Evolutionary conservation across 1,140 invertebrate species (phyloP).

Genomic region (Pseudomyrmex concolor): DNA sequence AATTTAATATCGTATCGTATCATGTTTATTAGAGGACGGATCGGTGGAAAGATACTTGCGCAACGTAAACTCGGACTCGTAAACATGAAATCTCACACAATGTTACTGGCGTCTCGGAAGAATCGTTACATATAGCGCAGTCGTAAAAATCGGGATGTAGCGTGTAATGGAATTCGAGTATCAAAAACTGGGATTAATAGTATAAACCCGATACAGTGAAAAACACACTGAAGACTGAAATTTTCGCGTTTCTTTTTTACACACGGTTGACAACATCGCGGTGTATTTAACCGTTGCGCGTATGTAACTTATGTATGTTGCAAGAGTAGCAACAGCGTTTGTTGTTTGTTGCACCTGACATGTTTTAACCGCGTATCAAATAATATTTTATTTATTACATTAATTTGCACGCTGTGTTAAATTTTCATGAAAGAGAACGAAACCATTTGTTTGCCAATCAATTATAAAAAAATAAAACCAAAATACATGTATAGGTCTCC

Average conservation of each 20-base stretch:
- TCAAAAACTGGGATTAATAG: neutral
- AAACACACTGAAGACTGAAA: constrained; percentile 12
- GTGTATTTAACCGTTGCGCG: neutral
- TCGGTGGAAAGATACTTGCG: neutral
- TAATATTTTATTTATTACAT: neutral
- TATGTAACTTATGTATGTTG: too few species aligned
- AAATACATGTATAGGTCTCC: too few species aligned
- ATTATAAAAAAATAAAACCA: too few species aligned
- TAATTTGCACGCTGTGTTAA: neutral
- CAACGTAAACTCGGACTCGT: neutral
- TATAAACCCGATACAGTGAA: neutral
- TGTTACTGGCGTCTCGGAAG: constrained; percentile 6
- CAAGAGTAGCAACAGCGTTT: neutral
- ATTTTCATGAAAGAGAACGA: neutral
- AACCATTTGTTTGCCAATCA: too few species aligned
- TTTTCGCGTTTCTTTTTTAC: neutral
- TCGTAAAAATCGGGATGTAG: constrained; percentile 46
- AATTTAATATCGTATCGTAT: constrained; percentile 47
- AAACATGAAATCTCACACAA: constrained; percentile 47
- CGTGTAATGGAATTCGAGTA: constrained; percentile 12
- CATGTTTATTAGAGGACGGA: constrained; percentile 33
- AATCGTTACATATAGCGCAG: constrained; percentile 25
- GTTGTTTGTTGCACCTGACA: too few species aligned
- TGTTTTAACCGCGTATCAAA: neutral
- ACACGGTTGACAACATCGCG: neutral